Evolutionary conservation across 2,888 invertebrate genomes (phyloP), one percentile per base, ranked within the genome.

Genomic region (Bursaphelenchus okinawaensis): DNA sequence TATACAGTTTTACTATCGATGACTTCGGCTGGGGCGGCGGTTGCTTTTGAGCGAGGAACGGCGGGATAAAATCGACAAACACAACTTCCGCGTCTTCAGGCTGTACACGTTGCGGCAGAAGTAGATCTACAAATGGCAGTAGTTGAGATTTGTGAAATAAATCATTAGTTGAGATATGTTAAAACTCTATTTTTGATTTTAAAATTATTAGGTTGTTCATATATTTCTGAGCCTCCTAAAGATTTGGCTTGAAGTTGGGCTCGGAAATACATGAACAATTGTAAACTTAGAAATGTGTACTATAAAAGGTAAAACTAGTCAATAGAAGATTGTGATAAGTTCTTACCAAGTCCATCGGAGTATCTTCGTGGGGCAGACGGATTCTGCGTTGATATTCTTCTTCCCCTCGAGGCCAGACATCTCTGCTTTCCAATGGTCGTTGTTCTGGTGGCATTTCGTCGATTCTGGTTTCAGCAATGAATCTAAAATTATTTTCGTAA

Each of bases 321-420:
- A n/a, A n/a, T n/a, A n/a, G n/a, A n/a, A n/a, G n/a, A n/a, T n/a
- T n/a, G n/a, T n/a, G n/a, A n/a, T 40, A 28, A 57, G 23, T 19
- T 64, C 60, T 63, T 63, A 67, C 67, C 61, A 67, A n/a, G 16
- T 67, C 67, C 26, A 65, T 19, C 7, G 68, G 68, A 0, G 67
- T 61, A 50, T 69, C 63, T 26, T 67, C 67, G 24, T 69, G 68
- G 20, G 67, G 67, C 20, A 67, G 68, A n/a, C 69, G 22, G n/a
- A 20, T 23, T 6, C 68, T 20, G 1, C 67, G 50, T 8, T 26
- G 52, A 22, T 67, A 67, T 22, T 52, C 23, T 50, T 68, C 59
- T 40, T 66, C 66, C 8, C 66, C 66, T 24, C 66, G 67, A 16
- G 67, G 26, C 67, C 67, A 67, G 50, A 66, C 20, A 27, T 66